Percentiles rank a stretch among this genome's conserved stretches.
phyloP scores from a whole-genome alignment of 2,797 vertebrate genomes.

The Danio jaintianensis region DNA sequence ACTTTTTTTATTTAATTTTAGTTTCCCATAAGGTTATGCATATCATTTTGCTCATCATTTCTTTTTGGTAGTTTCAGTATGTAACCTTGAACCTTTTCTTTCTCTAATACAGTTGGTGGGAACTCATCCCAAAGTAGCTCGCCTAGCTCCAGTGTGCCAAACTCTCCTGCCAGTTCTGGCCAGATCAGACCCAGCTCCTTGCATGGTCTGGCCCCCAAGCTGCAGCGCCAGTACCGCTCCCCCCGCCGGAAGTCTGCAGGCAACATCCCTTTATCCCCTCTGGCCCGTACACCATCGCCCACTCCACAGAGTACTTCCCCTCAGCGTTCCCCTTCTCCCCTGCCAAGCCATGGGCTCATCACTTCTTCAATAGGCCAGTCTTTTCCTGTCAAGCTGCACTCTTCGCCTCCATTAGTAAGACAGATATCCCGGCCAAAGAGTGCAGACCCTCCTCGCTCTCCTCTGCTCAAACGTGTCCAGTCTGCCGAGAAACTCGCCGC shows the following conservation, averaged over 20 bases:
- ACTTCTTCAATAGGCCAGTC: constrained; percentile 79
- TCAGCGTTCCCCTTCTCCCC: constrained; percentile 91
- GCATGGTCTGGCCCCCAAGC: constrained; percentile 93
- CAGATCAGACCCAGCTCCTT: constrained; percentile 95
- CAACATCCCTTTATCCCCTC: constrained; percentile 93
- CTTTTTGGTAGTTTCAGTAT: constrained; percentile 3
- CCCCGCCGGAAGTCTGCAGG: constrained; percentile 94
- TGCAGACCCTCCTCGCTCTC: constrained; percentile 91
- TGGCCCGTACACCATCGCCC: constrained; percentile 95
- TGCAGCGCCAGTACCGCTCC: constrained; percentile 95
- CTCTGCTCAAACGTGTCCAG: constrained; percentile 94
- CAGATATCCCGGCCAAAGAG: constrained; percentile 95
- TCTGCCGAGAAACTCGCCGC: constrained; percentile 91
- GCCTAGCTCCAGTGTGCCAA: constrained; percentile 94
- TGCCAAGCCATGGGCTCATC: constrained; percentile 82
- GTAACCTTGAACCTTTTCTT: constrained; percentile 12
- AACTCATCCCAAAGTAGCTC: constrained; percentile 98
- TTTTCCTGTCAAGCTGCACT: constrained; percentile 92
- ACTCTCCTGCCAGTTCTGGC: constrained; percentile 93
- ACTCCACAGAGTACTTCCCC: constrained; percentile 92
- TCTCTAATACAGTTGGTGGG: constrained; percentile 80
- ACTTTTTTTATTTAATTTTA: background rate
- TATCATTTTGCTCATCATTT: background rate
- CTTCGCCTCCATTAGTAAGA: constrained; percentile 89
- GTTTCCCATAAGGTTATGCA: background rate